Percentiles rank a stretch among this genome's conserved stretches.
Conservation (phyloP, 2,888 invertebrate species). For the Drosophila meridiana region DNA sequence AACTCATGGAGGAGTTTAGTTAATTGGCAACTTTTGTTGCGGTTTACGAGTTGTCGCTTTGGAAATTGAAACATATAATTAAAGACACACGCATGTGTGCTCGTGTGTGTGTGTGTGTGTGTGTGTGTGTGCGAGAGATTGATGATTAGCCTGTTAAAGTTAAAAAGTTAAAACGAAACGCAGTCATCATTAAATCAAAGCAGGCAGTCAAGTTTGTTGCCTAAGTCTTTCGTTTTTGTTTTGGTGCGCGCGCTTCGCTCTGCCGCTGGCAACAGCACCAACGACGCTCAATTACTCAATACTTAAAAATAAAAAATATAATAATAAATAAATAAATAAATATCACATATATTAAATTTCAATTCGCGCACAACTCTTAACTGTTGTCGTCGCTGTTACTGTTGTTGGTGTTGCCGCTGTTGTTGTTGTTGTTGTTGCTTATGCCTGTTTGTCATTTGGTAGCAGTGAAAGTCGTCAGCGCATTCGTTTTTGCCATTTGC, state of each 20-base stretch:
- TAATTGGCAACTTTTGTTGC: slow-evolving; percentile 41
- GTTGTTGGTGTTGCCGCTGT: slow-evolving; percentile 32
- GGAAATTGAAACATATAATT: slow-evolving; percentile 42
- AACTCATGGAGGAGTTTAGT: slow-evolving; percentile 21
- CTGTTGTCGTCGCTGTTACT: slow-evolving; percentile 37
- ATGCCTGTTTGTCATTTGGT: slow-evolving; percentile 54
- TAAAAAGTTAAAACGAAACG: slow-evolving; percentile 45
- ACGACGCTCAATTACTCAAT: slow-evolving; percentile 69
- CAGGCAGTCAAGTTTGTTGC: slow-evolving; percentile 68
- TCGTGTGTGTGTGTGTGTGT: slow-evolving; percentile 4
- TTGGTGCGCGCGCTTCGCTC: slow-evolving; percentile 24
- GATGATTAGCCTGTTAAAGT: slow-evolving; percentile 61
- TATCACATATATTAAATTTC: slow-evolving; percentile 52
- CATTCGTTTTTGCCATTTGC: slow-evolving; percentile 57
- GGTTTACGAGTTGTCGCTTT: slow-evolving; percentile 41
- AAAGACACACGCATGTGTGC: slow-evolving; percentile 10
- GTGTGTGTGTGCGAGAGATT: slow-evolving; percentile 43
- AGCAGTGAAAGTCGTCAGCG: slow-evolving; percentile 70
- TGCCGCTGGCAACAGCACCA: slow-evolving; percentile 40
- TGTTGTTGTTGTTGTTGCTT: slow-evolving; percentile 5
- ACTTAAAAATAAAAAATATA: slow-evolving; percentile 45
- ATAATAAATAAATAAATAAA: slow-evolving; percentile 28
- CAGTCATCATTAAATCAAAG: slow-evolving; percentile 71
- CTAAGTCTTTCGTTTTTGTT: slow-evolving; percentile 75
- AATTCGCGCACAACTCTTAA: slow-evolving; percentile 48